These are phyloP conservation scores for Bombyx huttoni DNA, from an alignment of 2,888 invertebrate genomes.

Conservation along the genomic window DNA sequence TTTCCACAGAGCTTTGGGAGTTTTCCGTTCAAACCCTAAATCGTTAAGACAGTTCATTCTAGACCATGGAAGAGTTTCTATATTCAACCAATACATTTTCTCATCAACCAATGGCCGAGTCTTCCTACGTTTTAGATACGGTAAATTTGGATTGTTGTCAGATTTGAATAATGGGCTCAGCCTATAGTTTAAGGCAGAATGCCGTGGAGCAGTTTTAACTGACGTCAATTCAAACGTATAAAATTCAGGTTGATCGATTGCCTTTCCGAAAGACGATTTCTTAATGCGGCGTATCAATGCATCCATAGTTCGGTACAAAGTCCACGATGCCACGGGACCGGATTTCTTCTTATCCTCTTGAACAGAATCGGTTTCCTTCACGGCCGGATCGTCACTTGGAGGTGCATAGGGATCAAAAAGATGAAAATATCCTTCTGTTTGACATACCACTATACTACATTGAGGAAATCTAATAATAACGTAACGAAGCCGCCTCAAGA, in stretches of 20 bases:
- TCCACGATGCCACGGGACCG: conserved; percentile 52
- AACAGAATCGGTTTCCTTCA: conserved; percentile 1
- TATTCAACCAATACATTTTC: conserved; percentile 64
- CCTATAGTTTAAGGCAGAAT: conserved; percentile 48
- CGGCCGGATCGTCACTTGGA: conserved; percentile 21
- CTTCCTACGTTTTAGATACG: conserved; percentile 39
- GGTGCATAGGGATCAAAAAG: conserved; percentile 75
- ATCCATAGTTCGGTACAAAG: conserved; percentile 48
- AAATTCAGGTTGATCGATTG: conserved; percentile 48
- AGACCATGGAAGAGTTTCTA: conserved; percentile 54
- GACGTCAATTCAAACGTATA: conserved; percentile 73
- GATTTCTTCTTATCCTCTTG: conserved; percentile 12
- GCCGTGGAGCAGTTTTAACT: conserved; percentile 64
- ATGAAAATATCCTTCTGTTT: conserved; percentile 69
- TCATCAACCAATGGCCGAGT: conserved; percentile 46
- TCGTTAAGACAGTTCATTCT: conserved; percentile 45
- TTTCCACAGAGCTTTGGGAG: conserved; percentile 68
- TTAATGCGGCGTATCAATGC: conserved; percentile 37
- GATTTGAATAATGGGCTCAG: conserved; percentile 56
- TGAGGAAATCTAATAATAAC: conserved; percentile 72
- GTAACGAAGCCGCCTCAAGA: conserved; percentile 57
- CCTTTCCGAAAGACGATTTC: conserved; percentile 19
- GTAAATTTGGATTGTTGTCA: conserved; percentile 46
- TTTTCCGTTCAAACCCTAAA: conserved; percentile 40
- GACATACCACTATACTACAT: conserved; percentile 71